phyloP scores from a whole-genome alignment of 2,888 invertebrate genomes.

The Hypsopygia costalis region DNA sequence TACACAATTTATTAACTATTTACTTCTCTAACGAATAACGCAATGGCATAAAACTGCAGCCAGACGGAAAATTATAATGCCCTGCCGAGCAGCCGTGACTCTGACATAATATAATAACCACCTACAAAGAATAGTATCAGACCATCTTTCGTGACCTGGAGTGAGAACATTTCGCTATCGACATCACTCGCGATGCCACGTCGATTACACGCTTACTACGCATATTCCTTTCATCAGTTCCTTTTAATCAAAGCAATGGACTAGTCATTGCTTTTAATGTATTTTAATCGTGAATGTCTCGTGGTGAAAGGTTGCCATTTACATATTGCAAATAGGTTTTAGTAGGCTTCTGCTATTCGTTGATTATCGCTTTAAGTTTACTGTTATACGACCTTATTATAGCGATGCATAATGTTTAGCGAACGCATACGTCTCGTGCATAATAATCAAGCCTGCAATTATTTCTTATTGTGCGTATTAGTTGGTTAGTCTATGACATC shows the following conservation, averaged over 20 bases:
- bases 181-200: constrained; percentile 33
- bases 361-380: constrained; percentile 42
- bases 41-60: constrained; percentile 47
- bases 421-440: constrained; percentile 3
- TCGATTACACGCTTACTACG: constrained; percentile 40
- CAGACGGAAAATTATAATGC: constrained; percentile 56
- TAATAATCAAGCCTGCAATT: not conserved
- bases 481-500: no score
- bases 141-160: constrained; percentile 45
- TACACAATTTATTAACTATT: constrained; percentile 28
- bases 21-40: constrained; percentile 37
- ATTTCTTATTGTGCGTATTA: not conserved
- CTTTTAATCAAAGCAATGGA: constrained; percentile 34
- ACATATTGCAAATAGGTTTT: constrained; percentile 18
- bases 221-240: constrained; percentile 21
- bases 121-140: constrained; percentile 40
- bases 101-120: constrained; percentile 52
- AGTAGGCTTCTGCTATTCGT: constrained; percentile 20
- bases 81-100: constrained; percentile 32
- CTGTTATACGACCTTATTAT: constrained; percentile 56
- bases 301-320: constrained; percentile 28
- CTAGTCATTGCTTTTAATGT: constrained; percentile 28
- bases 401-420: not conserved
- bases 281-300: constrained; percentile 17
- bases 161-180: constrained; percentile 48